Base-by-base conservation (phyloP, 1,140 invertebrate species). In the Gonatopus flavifemur region DNA sequence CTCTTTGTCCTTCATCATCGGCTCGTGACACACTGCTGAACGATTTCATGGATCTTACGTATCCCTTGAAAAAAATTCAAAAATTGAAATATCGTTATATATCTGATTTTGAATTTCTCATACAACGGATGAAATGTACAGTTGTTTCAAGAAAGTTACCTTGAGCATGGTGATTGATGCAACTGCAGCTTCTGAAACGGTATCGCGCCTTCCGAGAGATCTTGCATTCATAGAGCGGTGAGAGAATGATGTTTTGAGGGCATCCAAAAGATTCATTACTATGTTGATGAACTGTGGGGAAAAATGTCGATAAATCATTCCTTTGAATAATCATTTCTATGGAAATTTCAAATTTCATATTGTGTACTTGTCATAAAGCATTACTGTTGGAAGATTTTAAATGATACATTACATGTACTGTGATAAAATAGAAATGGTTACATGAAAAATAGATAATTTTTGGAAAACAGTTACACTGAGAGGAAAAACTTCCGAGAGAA, bases 211-310 rank as follows among this genome's bases (percentile, higher is more conserved):
- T 49, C 92, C 92, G 48, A 92, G 77, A 22, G 88, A 90, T 33
- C 91, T 82, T 18, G 91, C 91, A 0, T 86, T 78, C 49, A 93
- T 69, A 4, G 91, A 93, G 54, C 92, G 86, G 76, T 94, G 91
- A 6, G 90, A 92, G 81, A 95, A 93, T 21, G 90, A 93, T 6
- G 91, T 92, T 73, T 93, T 93, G 61, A 94, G 77, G 25, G 91
- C 91, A 59, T 95, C 91, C 77, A 94, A 77, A 20, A 95, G 83
- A 70, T 92, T 92, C 60, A 93, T 86, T 18, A 93, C 88, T 74
- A 95, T 91, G 80, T 89, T 91, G 77, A 94, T 91, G 76, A 94
- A 91, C 91, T 94, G 82, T 57, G 51, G 45, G 35, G 42, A 21
- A 48, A n/a, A n/a, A n/a, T n/a, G n/a, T n/a, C n/a, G n/a, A n/a